Percentiles rank a stretch among this genome's conserved stretches.
Evolutionary conservation across 2,797 vertebrate species (phyloP).

Genomic region (Salarias fasciatus): DNA sequence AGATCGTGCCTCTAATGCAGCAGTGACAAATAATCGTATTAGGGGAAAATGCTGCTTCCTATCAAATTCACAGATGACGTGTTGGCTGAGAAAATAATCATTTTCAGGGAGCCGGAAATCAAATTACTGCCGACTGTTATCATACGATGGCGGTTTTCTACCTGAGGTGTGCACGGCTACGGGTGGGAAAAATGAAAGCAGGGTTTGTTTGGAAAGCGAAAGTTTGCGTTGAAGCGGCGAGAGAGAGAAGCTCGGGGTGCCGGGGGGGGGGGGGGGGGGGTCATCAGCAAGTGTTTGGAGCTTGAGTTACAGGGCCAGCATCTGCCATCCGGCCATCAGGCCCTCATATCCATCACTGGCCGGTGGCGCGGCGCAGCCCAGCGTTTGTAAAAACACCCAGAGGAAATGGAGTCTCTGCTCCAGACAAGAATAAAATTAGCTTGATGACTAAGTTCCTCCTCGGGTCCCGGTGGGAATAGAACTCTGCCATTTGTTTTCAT

Average conservation of each 20-base stretch:
- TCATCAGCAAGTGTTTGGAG: constrained; percentile 76
- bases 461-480: constrained; percentile 81
- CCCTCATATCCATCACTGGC: constrained; percentile 81
- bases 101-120: neutral
- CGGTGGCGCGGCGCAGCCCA: constrained; percentile 76
- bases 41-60: too few relatives aligned
- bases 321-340: constrained; percentile 87
- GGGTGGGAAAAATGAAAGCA: constrained; percentile 25
- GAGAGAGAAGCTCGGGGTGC: constrained; percentile 58
- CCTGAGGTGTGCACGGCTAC: too few relatives aligned
- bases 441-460: constrained; percentile 89
- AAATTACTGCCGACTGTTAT: neutral
- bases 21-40: too few relatives aligned
- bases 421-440: constrained; percentile 89
- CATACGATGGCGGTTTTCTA: too few relatives aligned
- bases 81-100: neutral
- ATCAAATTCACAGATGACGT: neutral
- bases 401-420: constrained; percentile 88
- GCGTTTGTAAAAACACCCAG: constrained; percentile 87
- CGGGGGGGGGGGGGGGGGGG: constrained; percentile 60
- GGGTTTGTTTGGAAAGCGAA: constrained; percentile 44
- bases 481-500: constrained; percentile 88
- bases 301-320: constrained; percentile 90
- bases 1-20: too few relatives aligned
- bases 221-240: constrained; percentile 58